Evolutionary conservation across 2,888 invertebrate genomes (phyloP), one percentile per base, ranked within the genome.

Genomic region (Fabriciana adippe): DNA sequence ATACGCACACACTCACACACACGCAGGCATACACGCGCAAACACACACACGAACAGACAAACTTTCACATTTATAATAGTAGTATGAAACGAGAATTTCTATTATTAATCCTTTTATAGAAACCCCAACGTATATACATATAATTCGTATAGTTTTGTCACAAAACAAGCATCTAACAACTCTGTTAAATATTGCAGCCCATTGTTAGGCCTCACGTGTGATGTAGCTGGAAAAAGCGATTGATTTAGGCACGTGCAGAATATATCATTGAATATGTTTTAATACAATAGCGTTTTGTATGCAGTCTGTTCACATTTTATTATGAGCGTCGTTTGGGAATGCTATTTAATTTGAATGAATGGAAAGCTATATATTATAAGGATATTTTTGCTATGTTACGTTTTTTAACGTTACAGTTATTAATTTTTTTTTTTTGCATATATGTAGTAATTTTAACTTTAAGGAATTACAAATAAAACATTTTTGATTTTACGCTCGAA

Each of bases 171-270:
- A 11, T 56, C 16, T 15, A 16, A 50, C 21, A 56, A 50, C 31
- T 55, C 59, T 60, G 54, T 57, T 53, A 31, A 57, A 53, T 11
- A 35, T 31, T 13, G 18, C 16, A 31, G 2, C 3, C 6, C 35
- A 65, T 69, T 67, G 63, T 45, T 60, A 69, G 54, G 55, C 66
- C n/a, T 60, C 55, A 55, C 67, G 63, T 59, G 35, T 48, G 15
- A 60, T 61, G 47, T 69, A 67, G 59, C 59, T 60, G 69, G 69
- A 69, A 69, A 48, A 61, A 67, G 55, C 50, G 4, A 66, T 55
- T 41, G 55, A 55, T 50, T 60, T 35, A 50, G 56, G 35, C 21
- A 26, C 41, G 41, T 48, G n/a, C 50, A 11, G 65, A 65, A 65
- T 65, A 59, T 55, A 48, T 66, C 48, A 60, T 55, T 50, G 35